Conservation (phyloP, 2,113 vertebrate species). For the Gadus macrocephalus region DNA sequence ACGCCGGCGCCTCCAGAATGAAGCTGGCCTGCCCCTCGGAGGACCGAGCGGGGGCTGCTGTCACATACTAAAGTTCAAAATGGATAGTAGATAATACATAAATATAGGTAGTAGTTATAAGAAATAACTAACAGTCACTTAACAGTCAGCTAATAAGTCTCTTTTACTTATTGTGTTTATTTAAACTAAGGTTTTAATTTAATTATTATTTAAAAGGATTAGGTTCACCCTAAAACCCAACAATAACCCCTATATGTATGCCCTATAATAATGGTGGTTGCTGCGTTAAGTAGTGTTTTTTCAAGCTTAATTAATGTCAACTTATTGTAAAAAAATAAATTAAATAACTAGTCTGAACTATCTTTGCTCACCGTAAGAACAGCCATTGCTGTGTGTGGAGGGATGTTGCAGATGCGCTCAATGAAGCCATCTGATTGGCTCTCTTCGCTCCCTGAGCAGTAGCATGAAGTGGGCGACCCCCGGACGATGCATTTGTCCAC, state of each 20-base stretch:
- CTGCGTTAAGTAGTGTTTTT: no score
- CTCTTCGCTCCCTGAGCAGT: constrained; percentile 3
- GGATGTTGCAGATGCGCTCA: constrained; percentile 77
- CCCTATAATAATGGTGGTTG: no score
- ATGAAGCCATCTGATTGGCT: constrained; percentile 72
- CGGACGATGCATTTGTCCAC: constrained; percentile 30
- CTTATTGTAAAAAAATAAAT: no score
- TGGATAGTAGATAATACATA: constrained; percentile 1
- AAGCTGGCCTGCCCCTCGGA: constrained; percentile 72
- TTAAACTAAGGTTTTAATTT: no score
- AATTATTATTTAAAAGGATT: no score
- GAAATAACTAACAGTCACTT: no score
- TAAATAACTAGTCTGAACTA: no score
- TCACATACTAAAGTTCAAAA: constrained; percentile 73
- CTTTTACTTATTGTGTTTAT: no score
- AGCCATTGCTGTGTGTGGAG: constrained; percentile 17
- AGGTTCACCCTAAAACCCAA: no score
- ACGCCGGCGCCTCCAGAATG: constrained; percentile 70
- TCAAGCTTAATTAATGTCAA: no score
- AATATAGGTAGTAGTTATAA: not conserved
- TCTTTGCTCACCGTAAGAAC: constrained; percentile 5
- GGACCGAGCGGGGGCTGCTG: constrained; percentile 66
- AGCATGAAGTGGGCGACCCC: constrained; percentile 2
- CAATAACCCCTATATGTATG: no score
- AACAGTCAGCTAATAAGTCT: no score